Evolutionary conservation across 2,797 vertebrate genomes (phyloP).

Genomic region (Eutrigla gurnardus): DNA sequence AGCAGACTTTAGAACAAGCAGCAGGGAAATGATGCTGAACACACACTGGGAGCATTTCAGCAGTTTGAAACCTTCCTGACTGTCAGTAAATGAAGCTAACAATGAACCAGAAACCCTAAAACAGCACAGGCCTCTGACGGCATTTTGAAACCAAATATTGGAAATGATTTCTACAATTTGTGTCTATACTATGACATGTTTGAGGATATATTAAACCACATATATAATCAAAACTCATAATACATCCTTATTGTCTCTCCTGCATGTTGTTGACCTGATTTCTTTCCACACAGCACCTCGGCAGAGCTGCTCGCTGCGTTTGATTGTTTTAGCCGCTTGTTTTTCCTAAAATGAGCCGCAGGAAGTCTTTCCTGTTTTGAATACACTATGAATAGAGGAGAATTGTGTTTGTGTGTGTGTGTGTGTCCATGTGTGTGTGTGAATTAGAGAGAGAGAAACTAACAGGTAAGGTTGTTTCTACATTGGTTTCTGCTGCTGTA

Average conservation of each 20-base stretch:
- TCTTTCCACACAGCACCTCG: conserved; percentile 17
- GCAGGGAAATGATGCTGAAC: too few relatives aligned
- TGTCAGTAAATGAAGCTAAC: too few relatives aligned
- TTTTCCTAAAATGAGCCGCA: conserved; percentile 83
- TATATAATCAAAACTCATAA: too few relatives aligned
- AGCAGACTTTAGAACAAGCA: too few relatives aligned
- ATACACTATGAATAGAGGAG: conserved; percentile 77
- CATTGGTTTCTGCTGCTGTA: background rate
- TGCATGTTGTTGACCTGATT: conserved; percentile 24
- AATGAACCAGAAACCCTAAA: too few relatives aligned
- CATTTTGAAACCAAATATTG: too few relatives aligned
- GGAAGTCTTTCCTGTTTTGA: conserved; percentile 86
- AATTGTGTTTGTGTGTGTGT: conserved; percentile 40
- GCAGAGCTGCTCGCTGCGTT: conserved; percentile 42
- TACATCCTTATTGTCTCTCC: conserved; percentile 6
- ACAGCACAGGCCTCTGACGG: too few relatives aligned
- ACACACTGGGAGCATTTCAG: too few relatives aligned
- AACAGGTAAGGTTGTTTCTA: conserved; percentile 1
- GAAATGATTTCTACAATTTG: too few relatives aligned
- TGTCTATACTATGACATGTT: too few relatives aligned
- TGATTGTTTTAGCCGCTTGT: conserved; percentile 78
- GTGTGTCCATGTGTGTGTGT: conserved; percentile 10
- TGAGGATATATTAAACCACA: too few relatives aligned
- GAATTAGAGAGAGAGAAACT: background rate
- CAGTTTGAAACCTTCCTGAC: too few relatives aligned